These are phyloP conservation scores for Lepidonotus clava DNA, from an alignment of 2,888 invertebrate species.

Conservation along the genomic window DNA sequence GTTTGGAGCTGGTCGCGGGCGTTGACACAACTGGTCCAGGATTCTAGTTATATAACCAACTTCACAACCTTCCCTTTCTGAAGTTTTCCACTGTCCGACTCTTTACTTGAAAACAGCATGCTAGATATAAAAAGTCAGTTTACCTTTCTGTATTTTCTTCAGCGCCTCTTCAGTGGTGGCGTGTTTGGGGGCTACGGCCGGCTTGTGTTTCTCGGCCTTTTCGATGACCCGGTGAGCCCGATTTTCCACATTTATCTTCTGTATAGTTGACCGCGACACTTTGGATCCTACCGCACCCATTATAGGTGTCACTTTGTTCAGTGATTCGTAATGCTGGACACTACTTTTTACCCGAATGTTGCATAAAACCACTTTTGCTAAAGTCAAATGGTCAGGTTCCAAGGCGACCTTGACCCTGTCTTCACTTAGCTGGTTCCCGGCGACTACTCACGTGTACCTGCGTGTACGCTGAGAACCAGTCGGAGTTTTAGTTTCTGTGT, in stretches of 20 bases:
- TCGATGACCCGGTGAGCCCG: conserved; percentile 69
- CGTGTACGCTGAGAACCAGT: no score
- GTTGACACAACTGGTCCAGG: no score
- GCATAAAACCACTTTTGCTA: no score
- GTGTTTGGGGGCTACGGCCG: conserved; percentile 65
- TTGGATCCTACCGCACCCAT: conserved; percentile 63
- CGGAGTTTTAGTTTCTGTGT: no score
- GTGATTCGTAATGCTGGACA: not conserved
- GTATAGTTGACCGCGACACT: conserved; percentile 57
- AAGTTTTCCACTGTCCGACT: no score
- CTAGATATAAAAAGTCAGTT: conserved; percentile 25
- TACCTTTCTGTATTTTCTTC: conserved; percentile 62
- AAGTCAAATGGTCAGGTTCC: not conserved
- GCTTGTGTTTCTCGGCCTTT: conserved; percentile 61
- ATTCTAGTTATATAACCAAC: no score
- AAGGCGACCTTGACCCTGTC: conserved; percentile 8
- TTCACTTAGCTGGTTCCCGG: not conserved
- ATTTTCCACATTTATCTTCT: conserved; percentile 71
- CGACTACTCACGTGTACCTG: not conserved
- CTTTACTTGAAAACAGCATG: no score
- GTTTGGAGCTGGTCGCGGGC: no score
- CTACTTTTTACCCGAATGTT: not conserved
- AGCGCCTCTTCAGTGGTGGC: conserved; percentile 58
- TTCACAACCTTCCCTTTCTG: no score
- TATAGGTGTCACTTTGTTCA: not conserved